These are phyloP conservation scores for Ia io DNA, from an alignment of 2,113 vertebrate species.

Conservation along the genomic window DNA sequence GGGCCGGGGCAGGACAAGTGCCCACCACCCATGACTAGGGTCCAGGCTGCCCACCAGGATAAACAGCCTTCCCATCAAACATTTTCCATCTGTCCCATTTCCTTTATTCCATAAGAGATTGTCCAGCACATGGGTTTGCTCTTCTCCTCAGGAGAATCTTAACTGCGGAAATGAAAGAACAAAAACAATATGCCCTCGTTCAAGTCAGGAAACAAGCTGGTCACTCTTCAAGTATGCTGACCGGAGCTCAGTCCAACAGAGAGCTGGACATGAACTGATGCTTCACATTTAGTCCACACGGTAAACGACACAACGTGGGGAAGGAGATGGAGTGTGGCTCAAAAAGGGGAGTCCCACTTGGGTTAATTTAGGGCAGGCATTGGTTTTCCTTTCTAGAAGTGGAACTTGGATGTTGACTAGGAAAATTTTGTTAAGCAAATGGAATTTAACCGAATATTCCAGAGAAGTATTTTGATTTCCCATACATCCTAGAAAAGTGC, in stretches of 20 bases:
- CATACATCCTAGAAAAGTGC: background rate
- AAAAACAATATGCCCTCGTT: background rate
- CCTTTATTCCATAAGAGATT: background rate
- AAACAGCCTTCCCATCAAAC: background rate
- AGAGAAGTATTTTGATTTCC: background rate
- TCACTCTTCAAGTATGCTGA: background rate
- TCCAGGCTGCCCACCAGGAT: background rate
- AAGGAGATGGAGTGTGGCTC: background rate
- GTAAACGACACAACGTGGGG: rapidly evolving
- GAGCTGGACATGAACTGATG: background rate
- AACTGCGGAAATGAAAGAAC: background rate
- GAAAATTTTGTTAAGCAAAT: background rate
- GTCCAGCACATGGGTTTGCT: background rate
- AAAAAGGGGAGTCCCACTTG: background rate
- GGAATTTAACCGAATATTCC: background rate
- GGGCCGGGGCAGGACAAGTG: background rate
- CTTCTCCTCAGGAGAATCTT: background rate
- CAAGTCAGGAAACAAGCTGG: background rate
- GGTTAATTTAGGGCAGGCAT: background rate
- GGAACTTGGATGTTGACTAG: background rate
- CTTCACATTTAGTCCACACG: background rate
- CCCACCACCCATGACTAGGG: background rate
- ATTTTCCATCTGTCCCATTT: background rate
- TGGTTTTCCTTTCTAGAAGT: background rate
- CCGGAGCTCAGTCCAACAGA: background rate